Conservation (phyloP, 2,888 invertebrate species). For the Dexiosoma caninum region DNA sequence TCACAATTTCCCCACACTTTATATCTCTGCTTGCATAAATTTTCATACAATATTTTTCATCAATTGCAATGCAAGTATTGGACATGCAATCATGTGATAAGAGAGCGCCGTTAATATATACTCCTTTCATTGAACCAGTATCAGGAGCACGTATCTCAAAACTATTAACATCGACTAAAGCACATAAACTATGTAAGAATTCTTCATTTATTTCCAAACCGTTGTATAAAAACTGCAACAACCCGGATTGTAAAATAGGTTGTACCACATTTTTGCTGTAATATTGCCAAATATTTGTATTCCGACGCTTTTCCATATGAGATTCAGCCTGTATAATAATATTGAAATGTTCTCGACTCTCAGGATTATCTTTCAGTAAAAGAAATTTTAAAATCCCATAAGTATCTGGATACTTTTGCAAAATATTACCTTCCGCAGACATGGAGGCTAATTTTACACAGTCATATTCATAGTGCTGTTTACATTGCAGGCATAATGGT, state of each 20-base stretch:
- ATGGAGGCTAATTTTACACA: slow-evolving; percentile 79
- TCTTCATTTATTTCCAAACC: slow-evolving; percentile 76
- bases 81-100: slow-evolving; percentile 86
- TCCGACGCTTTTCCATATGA: slow-evolving; percentile 80
- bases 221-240: slow-evolving; percentile 66
- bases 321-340: slow-evolving; percentile 80
- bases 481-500: slow-evolving; percentile 78
- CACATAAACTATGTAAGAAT: slow-evolving; percentile 84
- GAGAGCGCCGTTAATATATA: slow-evolving; percentile 84
- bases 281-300: slow-evolving; percentile 80
- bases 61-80: slow-evolving; percentile 86
- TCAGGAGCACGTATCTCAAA: slow-evolving; percentile 83
- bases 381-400: slow-evolving; percentile 78
- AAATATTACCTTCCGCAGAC: slow-evolving; percentile 69
- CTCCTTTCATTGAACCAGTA: slow-evolving; percentile 80
- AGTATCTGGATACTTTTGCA: slow-evolving; percentile 68
- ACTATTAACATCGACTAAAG: slow-evolving; percentile 86
- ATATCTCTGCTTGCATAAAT: slow-evolving; percentile 84
- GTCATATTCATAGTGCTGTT: slow-evolving; percentile 79
- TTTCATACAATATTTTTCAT: slow-evolving; percentile 82
- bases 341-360: slow-evolving; percentile 78
- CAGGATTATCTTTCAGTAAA: slow-evolving; percentile 77
- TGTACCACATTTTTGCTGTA: slow-evolving; percentile 78
- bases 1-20: slow-evolving; percentile 81
- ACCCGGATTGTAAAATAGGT: slow-evolving; percentile 69